Evolutionary conservation across 1,140 invertebrate species (phyloP).

Genomic region (Notospermus geniculatus): DNA sequence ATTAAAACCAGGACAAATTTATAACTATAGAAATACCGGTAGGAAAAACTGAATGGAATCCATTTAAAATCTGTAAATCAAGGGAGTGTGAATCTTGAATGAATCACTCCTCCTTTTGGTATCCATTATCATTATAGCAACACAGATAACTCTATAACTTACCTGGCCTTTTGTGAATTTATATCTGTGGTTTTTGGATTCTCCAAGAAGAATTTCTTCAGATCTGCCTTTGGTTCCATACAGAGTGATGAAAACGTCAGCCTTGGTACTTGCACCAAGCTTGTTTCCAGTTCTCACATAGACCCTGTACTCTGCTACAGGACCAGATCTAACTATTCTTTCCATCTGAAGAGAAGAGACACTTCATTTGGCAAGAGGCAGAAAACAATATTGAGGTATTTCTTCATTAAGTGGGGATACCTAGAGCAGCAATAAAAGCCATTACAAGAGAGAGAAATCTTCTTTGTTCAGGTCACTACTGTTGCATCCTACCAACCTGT

Average conservation of each 20-base stretch:
- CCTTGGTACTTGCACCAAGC: conserved; percentile 50
- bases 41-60: no score
- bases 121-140: neutral
- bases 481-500: conserved; percentile 31
- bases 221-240: conserved; percentile 48
- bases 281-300: conserved; percentile 43
- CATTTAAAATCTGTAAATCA: no score
- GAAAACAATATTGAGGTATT: no score
- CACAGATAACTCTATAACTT: conserved; percentile 7
- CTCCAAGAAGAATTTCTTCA: conserved; percentile 32
- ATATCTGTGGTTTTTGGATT: conserved; percentile 46
- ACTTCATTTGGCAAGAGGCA: no score
- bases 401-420: no score
- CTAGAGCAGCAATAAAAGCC: no score
- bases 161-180: conserved; percentile 52
- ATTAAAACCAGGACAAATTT: no score
- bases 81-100: no score
- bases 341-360: conserved; percentile 26
- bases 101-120: no score
- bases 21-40: no score
- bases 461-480: no score
- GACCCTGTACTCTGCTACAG: conserved; percentile 41
- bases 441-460: no score
- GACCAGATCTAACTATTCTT: conserved; percentile 36
- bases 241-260: conserved; percentile 41